Evolutionary conservation across 2,113 vertebrate species (phyloP).

Genomic region (Ophthalmolycus amberensis): DNA sequence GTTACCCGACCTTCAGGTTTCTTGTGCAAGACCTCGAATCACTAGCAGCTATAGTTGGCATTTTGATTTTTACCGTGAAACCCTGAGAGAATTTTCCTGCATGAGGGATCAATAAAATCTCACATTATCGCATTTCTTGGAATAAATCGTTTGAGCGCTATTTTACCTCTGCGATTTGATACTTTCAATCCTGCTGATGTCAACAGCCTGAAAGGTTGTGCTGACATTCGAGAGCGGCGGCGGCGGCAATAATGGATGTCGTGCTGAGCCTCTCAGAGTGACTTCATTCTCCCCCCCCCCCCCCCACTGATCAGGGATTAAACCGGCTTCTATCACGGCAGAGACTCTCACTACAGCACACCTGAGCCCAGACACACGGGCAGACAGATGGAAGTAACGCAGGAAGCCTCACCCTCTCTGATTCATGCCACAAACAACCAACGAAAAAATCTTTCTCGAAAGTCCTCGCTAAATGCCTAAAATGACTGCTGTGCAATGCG

Average conservation of each 20-base stretch:
- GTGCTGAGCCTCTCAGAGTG: slow-evolving; percentile 35
- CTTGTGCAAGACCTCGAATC: neutral
- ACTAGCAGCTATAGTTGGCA: neutral
- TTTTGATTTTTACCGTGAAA: slow-evolving; percentile 1
- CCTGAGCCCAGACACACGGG: slow-evolving; percentile 47
- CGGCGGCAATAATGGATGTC: slow-evolving; percentile 21
- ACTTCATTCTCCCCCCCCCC: slow-evolving; percentile 14
- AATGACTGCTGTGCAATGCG: neutral
- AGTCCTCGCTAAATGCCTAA: neutral
- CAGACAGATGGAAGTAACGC: slow-evolving; percentile 21
- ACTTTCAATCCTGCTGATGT: slow-evolving; percentile 31
- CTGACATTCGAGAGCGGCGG: slow-evolving; percentile 35
- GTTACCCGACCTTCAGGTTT: neutral
- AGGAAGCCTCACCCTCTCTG: neutral
- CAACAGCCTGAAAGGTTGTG: slow-evolving; percentile 18
- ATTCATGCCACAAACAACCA: neutral
- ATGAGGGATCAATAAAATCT: neutral
- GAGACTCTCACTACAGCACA: slow-evolving; percentile 17
- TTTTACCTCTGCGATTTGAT: neutral
- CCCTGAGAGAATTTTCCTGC: neutral
- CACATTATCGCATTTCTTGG: neutral
- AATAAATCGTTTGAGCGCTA: neutral
- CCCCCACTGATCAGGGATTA: slow-evolving; percentile 54
- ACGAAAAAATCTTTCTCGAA: neutral
- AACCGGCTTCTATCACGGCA: slow-evolving; percentile 45